Base-by-base conservation (phyloP, 1,140 invertebrate species). In the Diorhabda carinulata region DNA sequence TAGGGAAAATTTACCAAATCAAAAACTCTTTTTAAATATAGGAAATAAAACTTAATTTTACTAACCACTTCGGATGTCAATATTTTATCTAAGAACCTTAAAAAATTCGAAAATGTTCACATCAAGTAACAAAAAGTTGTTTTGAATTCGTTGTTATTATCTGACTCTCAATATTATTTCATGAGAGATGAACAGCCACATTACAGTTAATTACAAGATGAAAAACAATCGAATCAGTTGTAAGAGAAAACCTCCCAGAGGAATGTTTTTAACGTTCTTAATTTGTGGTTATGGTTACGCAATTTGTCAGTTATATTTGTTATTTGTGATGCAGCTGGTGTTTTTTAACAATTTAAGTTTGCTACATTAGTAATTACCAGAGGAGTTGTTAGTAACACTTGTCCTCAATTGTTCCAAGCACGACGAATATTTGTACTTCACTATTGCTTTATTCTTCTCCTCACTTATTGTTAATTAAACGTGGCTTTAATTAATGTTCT, bases 301-400 rank as follows among this genome's bases (percentile, higher is more conserved):
- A 79, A 79, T 77, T 76, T 74, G 66, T 67, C 73, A 67, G 71
- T 68, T 76, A 70, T 76, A 77, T 77, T 78, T 78, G 77, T 78
- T 77, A 77, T 78, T 75, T 79, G 74, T 76, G 73, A 75, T 68
- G 74, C 78, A 79, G 78, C 78, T 79, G 78, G 70, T 74, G 76
- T 77, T 79, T 78, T 79, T 79, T 72, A 78, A 78, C 78, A 79
- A 79, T 79, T 79, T 78, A 77, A 79, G 69, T 77, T 76, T 72
- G 78, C 75, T 76, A 78, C 72, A 77, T 78, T 72, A 77, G 69
- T 78, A 77, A 79, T 79, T 79, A 77, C 71, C 63, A 58, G 73
- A 74, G 68, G 70, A 74, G 66, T 72, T 70, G 73, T 74, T 73
- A 74, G 78, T 77, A 74, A 78, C 75, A 78, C 75, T 77, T 77